Percentiles rank a stretch among this genome's conserved stretches.
Evolutionary conservation across 2,797 vertebrate genomes (phyloP).

Genomic region (Hemibagrus guttatus): DNA sequence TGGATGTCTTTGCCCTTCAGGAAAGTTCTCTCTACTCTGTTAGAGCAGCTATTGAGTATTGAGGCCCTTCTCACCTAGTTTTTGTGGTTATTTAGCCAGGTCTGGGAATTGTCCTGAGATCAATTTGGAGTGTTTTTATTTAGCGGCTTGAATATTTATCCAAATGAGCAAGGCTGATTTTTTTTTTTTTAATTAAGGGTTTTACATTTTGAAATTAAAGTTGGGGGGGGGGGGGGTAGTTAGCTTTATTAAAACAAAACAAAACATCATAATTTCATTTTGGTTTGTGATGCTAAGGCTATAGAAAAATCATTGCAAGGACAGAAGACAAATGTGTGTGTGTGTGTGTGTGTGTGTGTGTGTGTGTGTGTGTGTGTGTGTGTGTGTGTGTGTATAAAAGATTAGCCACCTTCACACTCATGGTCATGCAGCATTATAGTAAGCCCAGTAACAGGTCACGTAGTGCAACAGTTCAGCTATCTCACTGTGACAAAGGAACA

Average conservation of each 20-base stretch:
- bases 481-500: constrained; percentile 38
- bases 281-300: neutral
- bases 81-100: neutral
- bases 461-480: constrained; percentile 35
- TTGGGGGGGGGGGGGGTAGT: too few relatives aligned
- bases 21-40: too few relatives aligned
- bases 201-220: too few relatives aligned
- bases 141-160: too few relatives aligned
- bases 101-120: neutral
- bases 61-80: neutral
- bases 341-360: neutral
- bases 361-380: constrained; percentile 25
- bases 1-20: neutral
- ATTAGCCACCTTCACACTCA: constrained; percentile 37
- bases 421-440: constrained; percentile 37
- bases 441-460: constrained; percentile 27
- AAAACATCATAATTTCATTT: neutral
- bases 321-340: neutral
- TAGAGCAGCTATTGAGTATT: neutral
- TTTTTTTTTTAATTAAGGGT: too few relatives aligned
- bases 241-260: neutral
- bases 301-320: neutral
- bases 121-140: neutral
- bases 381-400: constrained; percentile 17
- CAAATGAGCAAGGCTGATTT: too few relatives aligned